Evolutionary conservation across 2,888 invertebrate species (phyloP).

Genomic region (Sphaerophoria taeniata): DNA sequence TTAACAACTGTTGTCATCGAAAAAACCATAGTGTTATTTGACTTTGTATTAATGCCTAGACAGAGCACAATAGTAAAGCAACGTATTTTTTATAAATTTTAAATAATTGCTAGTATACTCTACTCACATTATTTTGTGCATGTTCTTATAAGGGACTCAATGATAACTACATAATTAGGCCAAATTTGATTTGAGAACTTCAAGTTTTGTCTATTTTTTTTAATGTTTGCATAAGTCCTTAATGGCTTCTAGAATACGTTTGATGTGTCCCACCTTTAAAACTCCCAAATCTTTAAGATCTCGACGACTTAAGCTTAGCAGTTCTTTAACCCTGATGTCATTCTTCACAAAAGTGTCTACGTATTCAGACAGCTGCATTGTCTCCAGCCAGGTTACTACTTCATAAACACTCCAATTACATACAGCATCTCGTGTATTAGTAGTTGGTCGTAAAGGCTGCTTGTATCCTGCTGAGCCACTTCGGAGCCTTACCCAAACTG

Average conservation of each 20-base stretch:
- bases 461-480: too few species aligned
- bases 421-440: slow-evolving; percentile 84
- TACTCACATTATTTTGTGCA: too few species aligned
- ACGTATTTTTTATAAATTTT: too few species aligned
- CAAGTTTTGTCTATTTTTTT: slow-evolving; percentile 56
- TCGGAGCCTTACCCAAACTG: too few species aligned
- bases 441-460: too few species aligned
- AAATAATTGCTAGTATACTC: too few species aligned
- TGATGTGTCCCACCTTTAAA: slow-evolving; percentile 97
- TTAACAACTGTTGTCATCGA: too few species aligned
- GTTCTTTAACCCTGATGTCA: slow-evolving; percentile 95
- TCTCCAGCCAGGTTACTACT: slow-evolving; percentile 95
- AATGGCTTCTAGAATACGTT: slow-evolving; percentile 96
- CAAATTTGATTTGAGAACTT: background rate
- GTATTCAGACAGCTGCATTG: slow-evolving; percentile 94
- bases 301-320: slow-evolving; percentile 92
- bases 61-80: too few species aligned
- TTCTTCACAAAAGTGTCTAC: slow-evolving; percentile 94
- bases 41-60: too few species aligned
- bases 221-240: slow-evolving; percentile 87
- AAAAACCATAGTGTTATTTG: too few species aligned
- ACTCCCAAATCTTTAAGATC: slow-evolving; percentile 96
- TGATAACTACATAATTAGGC: too few species aligned
- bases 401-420: slow-evolving; percentile 93
- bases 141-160: too few species aligned